Base-by-base conservation (phyloP, 1,140 invertebrate species). In the Tribolium madens region DNA sequence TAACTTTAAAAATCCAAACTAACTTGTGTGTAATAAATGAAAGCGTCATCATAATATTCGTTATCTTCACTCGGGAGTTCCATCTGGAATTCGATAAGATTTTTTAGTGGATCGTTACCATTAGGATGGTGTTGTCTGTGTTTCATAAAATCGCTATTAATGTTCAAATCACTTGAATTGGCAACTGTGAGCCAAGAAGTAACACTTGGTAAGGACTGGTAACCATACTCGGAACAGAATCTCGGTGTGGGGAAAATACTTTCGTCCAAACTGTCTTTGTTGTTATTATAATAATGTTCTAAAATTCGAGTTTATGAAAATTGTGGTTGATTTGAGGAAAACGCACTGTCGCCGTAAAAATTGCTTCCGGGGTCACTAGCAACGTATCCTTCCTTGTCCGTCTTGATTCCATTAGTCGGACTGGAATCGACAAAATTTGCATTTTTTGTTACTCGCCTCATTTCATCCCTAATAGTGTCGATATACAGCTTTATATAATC, bases 171-270 rank as follows among this genome's bases (percentile, higher is more conserved):
- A 0, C 78, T 77, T 36, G 33, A n/a, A 10, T 84, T 84, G 1
- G 89, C 89, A 0, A 89, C 91, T 12, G 89, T 88, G 73, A 77
- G 81, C 80, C 94, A 86, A 1, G 93, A 91, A 26, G 87, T 84
- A 9, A 92, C 84, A 4, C 92, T 92, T 0, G 97, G 96, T 47
- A 95, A 87, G 3, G 96, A 95, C 85, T 99, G 97, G 79, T 96
- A 94, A 3, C 98, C 98, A 85, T 98, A 99, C 86, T 99, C 98
- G 0, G 97, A 98, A 13, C 93, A 90, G 86, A 99, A 98, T 78
- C 97, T 89, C 0, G 96, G 91, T 10, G 88, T 89, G 0, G 94
- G 94, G 86, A 93, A 98, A 3, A 89, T 91, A 50, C 88, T 90
- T 13, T 91, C 88, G 78, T 94, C 86, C 96, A 96, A 99, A 52